Evolutionary conservation across 2,113 vertebrate genomes (phyloP), one percentile per base, ranked within the genome.

Genomic region (Actinemys pallida): DNA sequence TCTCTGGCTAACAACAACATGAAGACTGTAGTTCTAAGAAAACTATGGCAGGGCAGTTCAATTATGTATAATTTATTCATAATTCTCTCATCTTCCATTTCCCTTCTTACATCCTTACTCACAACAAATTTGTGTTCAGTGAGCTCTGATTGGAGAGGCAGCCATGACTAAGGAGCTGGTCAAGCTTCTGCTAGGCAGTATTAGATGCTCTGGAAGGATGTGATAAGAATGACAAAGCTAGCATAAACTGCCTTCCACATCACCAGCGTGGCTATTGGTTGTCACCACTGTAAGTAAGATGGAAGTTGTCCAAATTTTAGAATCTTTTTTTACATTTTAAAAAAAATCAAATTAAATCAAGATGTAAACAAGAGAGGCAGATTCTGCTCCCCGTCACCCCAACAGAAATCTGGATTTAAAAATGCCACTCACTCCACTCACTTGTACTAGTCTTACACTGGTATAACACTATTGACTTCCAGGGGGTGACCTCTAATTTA

Each of bases 1-100:
- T 84, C 89, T 93, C 53, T 87, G 17, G 39, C 87, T 93, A 96
- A 92, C 7, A 56, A 45, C 59, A 94, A 95, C 8, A 81, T 25
- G 79, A 95, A 86, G 2, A n/a, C 84, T 92, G 45, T 49, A 82
- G 84, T 39, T 20, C 50, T 81, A 91, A 94, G 78, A 87, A 95
- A 92, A 47, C 47, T 88, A 4, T 62, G 0, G 0, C 35, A 16
- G 3, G 16, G 8, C 8, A 8, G 85, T 54, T 17, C 52, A 65
- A 20, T 59, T 5, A 81, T n/a, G 80, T 20, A 35, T 24, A 6
- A 20, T 94, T 93, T 87, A 87, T 76, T 94, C 47, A 80, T 69
- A 90, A 52, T 84, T 79, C 11, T 47, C 45, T 17, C n/a, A 79
- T 11, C 52, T 35, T 81, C 31, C 35, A 25, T 52, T 52, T 52